Conservation (phyloP, 2,888 invertebrate species). For the Megastigmus dorsalis region DNA sequence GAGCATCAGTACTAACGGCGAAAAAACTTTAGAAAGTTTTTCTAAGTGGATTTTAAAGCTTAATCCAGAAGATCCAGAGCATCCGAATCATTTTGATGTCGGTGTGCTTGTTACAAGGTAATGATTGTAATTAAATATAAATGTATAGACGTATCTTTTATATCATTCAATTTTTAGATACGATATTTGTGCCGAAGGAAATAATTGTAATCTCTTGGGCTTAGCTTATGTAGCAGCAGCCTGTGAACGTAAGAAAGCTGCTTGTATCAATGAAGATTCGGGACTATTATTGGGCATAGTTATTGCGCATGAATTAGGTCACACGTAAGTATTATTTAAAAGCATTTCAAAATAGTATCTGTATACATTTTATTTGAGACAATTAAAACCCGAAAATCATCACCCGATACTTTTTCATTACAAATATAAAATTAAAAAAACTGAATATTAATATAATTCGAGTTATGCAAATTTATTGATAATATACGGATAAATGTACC, state of each 20-base stretch:
- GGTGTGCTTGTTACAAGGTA: conserved; percentile 88
- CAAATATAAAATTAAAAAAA: too few relatives aligned
- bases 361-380: too few relatives aligned
- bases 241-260: conserved; percentile 89
- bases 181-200: conserved; percentile 62
- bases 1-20: conserved; percentile 75
- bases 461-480: too few relatives aligned
- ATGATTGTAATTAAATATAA: conserved; percentile 69
- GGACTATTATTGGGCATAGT: conserved; percentile 92
- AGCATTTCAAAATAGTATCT: background rate
- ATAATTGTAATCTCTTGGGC: conserved; percentile 83
- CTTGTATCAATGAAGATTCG: conserved; percentile 93
- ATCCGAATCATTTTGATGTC: conserved; percentile 92
- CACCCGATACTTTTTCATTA: too few relatives aligned
- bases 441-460: too few relatives aligned
- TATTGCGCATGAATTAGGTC: conserved; percentile 92
- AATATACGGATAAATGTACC: too few relatives aligned
- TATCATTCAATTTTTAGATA: conserved; percentile 55
- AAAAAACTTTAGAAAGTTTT: conserved; percentile 79
- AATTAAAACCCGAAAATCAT: too few relatives aligned
- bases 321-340: conserved; percentile 82
- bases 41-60: conserved; percentile 80
- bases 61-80: conserved; percentile 84
- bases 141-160: background rate
- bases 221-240: conserved; percentile 93